Base-by-base conservation (phyloP, 92 coral and sea anemone genomes). In the Parazoanthus atlanticus region DNA sequence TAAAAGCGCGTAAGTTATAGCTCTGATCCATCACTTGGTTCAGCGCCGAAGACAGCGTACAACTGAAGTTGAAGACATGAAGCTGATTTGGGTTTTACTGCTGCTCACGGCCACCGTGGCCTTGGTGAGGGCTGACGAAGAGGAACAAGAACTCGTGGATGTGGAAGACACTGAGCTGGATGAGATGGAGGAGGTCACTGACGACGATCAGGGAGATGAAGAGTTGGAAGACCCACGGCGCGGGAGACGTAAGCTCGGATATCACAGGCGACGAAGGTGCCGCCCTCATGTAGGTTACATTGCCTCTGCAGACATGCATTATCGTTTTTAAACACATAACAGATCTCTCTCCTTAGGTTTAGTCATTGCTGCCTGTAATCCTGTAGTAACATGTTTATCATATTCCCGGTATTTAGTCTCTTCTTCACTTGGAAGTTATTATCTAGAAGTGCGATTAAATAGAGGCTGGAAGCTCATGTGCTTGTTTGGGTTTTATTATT, bases 61-160 rank as follows among this genome's bases (percentile, higher is more conserved):
- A 79, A 54, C 69, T 23, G 19, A 61, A 61, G 28, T 16, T 78
- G 17, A 26, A 89, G 34, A 32, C 84, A 91, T 91, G 93, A 91
- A 91, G 93, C 61, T 88, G 81, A 72, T 75, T 70, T 81, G 89
- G 36, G 85, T 88, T 36, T 66, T 91, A 38, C 82, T 91, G 65
- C 75, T 91, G 12, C 86, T 86, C 49, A 52, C 85, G 12, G 93
- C 93, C 33, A 88, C 91, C 25, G 91, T 88, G 36, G 93, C 89
- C 90, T 43, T 91, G 64, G 77, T 88, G 67, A 88, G 71, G 83
- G 91, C 91, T 16, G 93, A 91, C 17, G 91, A 88, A 47, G 49
- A 72, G 0, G 86, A 64, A 29, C 46, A 84, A 23, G 79, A 69
- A 12, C 30, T 85, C 8, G 76, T 49, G 10, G 85, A 78, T 10